A percentile compares a stretch with the other conserved stretches of the same genome.
These are phyloP conservation scores for Bathynomus jamesi DNA, from an alignment of 1,140 invertebrate genomes.

Conservation along the genomic window DNA sequence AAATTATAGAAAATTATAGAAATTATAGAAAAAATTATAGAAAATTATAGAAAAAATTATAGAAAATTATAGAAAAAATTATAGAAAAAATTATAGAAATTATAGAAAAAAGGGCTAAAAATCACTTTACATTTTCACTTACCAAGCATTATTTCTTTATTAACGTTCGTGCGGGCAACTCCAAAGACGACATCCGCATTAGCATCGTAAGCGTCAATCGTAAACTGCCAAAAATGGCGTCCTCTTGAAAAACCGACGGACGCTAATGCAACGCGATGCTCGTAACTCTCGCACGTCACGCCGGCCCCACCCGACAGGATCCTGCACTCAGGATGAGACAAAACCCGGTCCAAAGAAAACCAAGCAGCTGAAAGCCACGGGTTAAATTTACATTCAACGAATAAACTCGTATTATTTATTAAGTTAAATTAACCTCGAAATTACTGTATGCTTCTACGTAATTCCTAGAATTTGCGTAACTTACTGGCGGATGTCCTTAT, in stretches of 20 bases:
- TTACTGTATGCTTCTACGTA: too few relatives aligned
- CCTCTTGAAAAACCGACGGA: conserved; percentile 92
- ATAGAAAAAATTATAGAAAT: too few relatives aligned
- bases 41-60: too few relatives aligned
- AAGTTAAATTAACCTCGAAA: too few relatives aligned
- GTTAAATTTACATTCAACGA: too few relatives aligned
- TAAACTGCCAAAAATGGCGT: conserved; percentile 93
- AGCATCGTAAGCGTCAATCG: conserved; percentile 84
- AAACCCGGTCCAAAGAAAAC: conserved; percentile 80
- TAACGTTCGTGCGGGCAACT: conserved; percentile 84
- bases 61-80: too few relatives aligned
- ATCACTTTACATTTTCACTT: too few relatives aligned
- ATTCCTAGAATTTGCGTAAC: too few relatives aligned
- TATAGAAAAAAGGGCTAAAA: too few relatives aligned
- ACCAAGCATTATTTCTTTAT: conserved; percentile 92
- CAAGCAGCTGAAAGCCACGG: conserved; percentile 93
- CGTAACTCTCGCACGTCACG: conserved; percentile 83
- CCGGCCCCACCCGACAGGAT: conserved; percentile 79
- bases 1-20: too few relatives aligned
- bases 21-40: too few relatives aligned
- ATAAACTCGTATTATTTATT: too few relatives aligned
- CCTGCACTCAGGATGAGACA: conserved; percentile 62
- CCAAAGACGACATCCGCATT: conserved; percentile 96
- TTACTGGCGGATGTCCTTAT: conserved; percentile 33
- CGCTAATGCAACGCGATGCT: conserved; percentile 84